Percentiles rank a stretch among this genome's conserved stretches.
These are phyloP conservation scores for Xerus rutilus DNA, from an alignment of 2,797 vertebrate genomes.

Conservation along the genomic window DNA sequence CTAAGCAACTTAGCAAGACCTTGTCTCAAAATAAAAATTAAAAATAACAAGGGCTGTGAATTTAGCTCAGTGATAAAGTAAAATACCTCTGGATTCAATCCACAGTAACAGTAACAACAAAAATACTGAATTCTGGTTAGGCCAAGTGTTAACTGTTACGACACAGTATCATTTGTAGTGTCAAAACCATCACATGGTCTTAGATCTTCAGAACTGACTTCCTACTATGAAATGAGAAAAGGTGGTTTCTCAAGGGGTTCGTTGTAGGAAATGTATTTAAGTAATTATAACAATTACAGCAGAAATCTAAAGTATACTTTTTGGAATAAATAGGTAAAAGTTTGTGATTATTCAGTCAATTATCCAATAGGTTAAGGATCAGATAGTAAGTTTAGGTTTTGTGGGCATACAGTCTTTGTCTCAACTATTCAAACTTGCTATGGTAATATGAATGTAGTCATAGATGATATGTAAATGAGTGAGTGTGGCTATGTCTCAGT, in stretches of 20 bases:
- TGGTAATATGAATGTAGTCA: background rate
- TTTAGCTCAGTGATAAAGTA: no score
- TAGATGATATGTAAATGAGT: background rate
- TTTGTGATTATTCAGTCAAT: conserved; percentile 39
- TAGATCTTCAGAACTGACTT: background rate
- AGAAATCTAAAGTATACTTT: background rate
- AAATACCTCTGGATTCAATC: no score
- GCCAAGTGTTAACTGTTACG: background rate
- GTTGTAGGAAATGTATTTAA: background rate
- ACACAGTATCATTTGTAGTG: background rate
- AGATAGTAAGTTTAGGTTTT: background rate
- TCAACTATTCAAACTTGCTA: background rate
- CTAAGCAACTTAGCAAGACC: no score
- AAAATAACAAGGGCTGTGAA: no score
- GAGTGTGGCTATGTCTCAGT: background rate
- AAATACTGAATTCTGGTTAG: background rate
- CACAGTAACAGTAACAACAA: no score
- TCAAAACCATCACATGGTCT: background rate
- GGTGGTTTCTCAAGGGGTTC: background rate
- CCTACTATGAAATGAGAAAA: conserved; percentile 42
- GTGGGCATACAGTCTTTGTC: background rate
- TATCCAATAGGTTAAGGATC: background rate
- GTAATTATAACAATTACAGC: background rate
- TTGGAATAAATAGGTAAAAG: background rate
- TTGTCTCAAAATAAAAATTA: no score